Conservation (phyloP, 2,113 vertebrate species). For the Zingel zingel region DNA sequence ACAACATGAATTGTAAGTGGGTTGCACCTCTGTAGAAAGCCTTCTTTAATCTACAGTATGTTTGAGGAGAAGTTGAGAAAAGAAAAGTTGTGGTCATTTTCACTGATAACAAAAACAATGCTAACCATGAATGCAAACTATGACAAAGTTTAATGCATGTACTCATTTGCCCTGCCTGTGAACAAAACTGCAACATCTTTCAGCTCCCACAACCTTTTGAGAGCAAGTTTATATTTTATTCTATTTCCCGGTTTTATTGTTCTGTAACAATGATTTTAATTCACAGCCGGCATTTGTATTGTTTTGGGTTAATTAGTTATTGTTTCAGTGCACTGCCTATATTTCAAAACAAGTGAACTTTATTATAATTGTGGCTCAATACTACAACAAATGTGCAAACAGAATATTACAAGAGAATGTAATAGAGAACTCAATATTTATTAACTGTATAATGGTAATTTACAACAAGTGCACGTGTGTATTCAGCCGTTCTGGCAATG, state of each 20-base stretch:
- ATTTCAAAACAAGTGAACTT: slow-evolving; percentile 39
- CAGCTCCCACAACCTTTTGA: neutral
- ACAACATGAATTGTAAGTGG: neutral
- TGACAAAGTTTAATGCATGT: slow-evolving; percentile 2
- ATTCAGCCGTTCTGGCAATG: slow-evolving; percentile 1
- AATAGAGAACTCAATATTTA: slow-evolving; percentile 20
- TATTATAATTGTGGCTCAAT: slow-evolving; percentile 40
- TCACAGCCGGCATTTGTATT: slow-evolving; percentile 22
- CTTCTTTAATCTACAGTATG: neutral
- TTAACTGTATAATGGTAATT: slow-evolving; percentile 18
- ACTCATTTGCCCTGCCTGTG: neutral
- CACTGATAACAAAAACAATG: neutral
- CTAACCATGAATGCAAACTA: neutral
- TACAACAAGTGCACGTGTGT: neutral
- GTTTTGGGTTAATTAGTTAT: neutral
- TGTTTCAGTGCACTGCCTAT: neutral
- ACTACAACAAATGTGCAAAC: slow-evolving; percentile 12
- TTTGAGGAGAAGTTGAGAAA: slow-evolving; percentile 1
- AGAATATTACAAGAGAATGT: neutral
- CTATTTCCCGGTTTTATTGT: neutral
- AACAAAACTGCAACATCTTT: neutral
- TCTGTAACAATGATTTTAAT: slow-evolving; percentile 24
- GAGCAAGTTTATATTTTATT: slow-evolving; percentile 16
- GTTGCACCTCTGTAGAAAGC: neutral
- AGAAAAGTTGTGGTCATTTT: neutral